These are phyloP conservation scores for Adoxophyes honmai DNA, from an alignment of 1,140 invertebrate species.

Conservation along the genomic window DNA sequence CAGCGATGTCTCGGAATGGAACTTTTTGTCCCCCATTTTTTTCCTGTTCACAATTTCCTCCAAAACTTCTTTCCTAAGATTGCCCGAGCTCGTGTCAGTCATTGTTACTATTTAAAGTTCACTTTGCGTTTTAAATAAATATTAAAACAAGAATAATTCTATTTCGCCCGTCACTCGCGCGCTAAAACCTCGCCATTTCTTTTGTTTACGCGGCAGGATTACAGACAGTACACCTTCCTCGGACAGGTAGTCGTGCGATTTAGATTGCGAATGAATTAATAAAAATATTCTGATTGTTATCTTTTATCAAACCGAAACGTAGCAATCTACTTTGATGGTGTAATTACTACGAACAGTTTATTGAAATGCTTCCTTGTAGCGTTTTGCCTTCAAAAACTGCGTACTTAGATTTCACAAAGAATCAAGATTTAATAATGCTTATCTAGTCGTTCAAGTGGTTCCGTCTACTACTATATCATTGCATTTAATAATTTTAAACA, in stretches of 20 bases:
- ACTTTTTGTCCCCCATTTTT: constrained; percentile 58
- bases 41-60: constrained; percentile 57
- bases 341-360: constrained; percentile 41
- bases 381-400: background rate
- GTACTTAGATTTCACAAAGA: background rate
- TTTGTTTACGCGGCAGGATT: background rate
- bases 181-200: background rate
- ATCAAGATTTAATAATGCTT: too few species aligned
- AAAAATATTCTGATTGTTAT: constrained; percentile 46
- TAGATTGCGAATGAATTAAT: constrained; percentile 59
- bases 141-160: background rate
- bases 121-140: background rate
- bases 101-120: constrained; percentile 33
- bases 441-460: too few species aligned
- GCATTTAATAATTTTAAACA: too few species aligned
- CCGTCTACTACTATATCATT: too few species aligned
- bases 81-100: constrained; percentile 34
- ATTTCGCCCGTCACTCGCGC: background rate
- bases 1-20: constrained; percentile 61
- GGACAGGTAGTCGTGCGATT: constrained; percentile 43
- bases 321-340: constrained; percentile 41
- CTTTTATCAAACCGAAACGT: constrained; percentile 49
- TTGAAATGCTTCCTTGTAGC: constrained; percentile 1
- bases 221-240: constrained; percentile 20
- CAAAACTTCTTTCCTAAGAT: constrained; percentile 37